Evolutionary conservation across 2,888 invertebrate genomes (phyloP).

Genomic region (Halictus ligatus): DNA sequence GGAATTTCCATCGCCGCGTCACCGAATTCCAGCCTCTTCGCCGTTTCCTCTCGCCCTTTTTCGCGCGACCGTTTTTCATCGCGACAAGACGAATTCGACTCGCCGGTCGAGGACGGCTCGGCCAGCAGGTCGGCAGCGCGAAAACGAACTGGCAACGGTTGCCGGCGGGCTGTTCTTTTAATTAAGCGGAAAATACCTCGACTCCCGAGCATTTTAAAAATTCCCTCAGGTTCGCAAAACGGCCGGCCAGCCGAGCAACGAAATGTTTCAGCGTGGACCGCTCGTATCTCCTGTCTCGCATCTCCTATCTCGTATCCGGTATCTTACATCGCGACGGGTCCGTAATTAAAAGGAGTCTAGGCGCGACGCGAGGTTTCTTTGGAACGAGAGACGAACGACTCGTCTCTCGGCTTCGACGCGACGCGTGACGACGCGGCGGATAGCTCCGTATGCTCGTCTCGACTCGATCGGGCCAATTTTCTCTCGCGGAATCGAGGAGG

Average conservation of each 20-base stretch:
- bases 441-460: neutral
- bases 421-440: neutral
- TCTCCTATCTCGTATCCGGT: neutral
- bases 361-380: neutral
- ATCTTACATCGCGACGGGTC: neutral
- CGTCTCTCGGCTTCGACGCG: neutral
- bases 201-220: neutral
- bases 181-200: neutral
- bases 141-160: neutral
- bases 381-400: neutral
- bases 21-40: neutral
- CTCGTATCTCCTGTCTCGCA: neutral
- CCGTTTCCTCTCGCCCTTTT: neutral
- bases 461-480: neutral
- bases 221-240: neutral
- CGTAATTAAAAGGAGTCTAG: neutral
- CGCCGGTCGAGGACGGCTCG: neutral
- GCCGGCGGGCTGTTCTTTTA: neutral
- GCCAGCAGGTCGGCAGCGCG: neutral
- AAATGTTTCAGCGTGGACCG: neutral
- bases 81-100: neutral
- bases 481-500: neutral
- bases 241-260: neutral
- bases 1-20: slow-evolving; percentile 3
- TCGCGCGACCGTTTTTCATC: neutral